phyloP scores from a whole-genome alignment of 2,113 vertebrate genomes.

The Ammodytes marinus region DNA sequence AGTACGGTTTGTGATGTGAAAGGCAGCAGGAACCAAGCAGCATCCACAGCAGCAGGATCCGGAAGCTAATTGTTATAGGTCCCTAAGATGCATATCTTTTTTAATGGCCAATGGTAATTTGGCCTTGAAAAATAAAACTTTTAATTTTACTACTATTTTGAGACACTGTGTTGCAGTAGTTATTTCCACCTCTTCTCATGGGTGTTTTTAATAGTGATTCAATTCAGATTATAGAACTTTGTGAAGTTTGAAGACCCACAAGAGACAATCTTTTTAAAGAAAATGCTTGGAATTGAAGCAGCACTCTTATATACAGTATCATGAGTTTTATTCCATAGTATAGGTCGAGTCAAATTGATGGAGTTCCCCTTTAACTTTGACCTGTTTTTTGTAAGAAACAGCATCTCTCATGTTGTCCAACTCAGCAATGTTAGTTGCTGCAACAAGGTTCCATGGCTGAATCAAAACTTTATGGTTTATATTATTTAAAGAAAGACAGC shows the following conservation, averaged over 20 bases:
- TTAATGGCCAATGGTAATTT: not conserved
- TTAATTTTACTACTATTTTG: not conserved
- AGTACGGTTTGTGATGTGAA: not conserved
- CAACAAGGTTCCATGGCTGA: not conserved
- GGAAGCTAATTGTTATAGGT: not conserved
- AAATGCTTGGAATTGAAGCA: not conserved
- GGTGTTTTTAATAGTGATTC: not conserved
- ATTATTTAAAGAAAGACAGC: slow-evolving; percentile 7
- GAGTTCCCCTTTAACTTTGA: not conserved
- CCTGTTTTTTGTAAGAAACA: not conserved
- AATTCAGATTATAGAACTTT: not conserved
- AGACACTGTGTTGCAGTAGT: not conserved
- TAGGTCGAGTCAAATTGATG: not conserved
- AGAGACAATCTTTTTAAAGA: not conserved
- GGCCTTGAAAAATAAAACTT: not conserved
- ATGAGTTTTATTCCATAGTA: not conserved
- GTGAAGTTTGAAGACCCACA: not conserved
- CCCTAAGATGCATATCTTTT: not conserved
- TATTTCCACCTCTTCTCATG: not conserved
- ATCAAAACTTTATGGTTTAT: not conserved
- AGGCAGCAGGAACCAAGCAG: not conserved
- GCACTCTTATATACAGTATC: not conserved
- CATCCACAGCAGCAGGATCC: not conserved
- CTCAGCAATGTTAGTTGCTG: slow-evolving; percentile 8
- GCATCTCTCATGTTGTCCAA: not conserved